phyloP scores from a whole-genome alignment of 2,113 vertebrate genomes.

The Caranx ignobilis region DNA sequence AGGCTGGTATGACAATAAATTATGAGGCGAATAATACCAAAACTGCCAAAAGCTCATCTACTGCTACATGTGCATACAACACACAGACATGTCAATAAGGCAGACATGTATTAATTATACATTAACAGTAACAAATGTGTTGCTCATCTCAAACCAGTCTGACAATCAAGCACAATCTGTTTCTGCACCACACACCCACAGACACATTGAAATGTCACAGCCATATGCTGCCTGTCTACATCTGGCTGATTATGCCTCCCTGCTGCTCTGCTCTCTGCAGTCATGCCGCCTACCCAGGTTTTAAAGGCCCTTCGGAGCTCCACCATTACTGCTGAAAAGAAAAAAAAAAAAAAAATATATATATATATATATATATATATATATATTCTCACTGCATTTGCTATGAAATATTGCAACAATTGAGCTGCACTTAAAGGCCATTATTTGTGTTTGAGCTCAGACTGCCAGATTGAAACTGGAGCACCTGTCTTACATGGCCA shows the following conservation, averaged over 20 bases:
- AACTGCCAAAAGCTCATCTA: too few species aligned
- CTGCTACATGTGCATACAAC: background rate
- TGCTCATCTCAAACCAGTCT: slow-evolving; percentile 2
- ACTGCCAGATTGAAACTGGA: slow-evolving; percentile 18
- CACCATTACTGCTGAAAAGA: slow-evolving; percentile 21
- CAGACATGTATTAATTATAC: background rate
- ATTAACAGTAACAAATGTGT: background rate
- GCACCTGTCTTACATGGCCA: slow-evolving; percentile 18
- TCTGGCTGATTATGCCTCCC: slow-evolving; percentile 11
- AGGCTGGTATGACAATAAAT: background rate
- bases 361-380: background rate
- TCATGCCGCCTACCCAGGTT: slow-evolving; percentile 10
- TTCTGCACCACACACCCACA: slow-evolving; percentile 1
- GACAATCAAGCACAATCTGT: slow-evolving; percentile 10
- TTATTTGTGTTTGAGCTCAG: slow-evolving; percentile 31
- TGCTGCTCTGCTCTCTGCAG: slow-evolving; percentile 12
- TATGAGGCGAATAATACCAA: too few species aligned
- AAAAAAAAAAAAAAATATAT: too few species aligned
- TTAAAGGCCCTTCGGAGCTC: slow-evolving; percentile 30
- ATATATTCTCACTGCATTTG: slow-evolving; percentile 16
- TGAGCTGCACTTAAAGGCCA: slow-evolving; percentile 27
- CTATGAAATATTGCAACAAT: slow-evolving; percentile 33
- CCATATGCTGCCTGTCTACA: slow-evolving; percentile 12
- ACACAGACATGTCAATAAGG: background rate
- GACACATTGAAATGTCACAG: slow-evolving; percentile 11